Base-by-base conservation (phyloP, 1,140 invertebrate genomes). In the Pseudoatta argentina region DNA sequence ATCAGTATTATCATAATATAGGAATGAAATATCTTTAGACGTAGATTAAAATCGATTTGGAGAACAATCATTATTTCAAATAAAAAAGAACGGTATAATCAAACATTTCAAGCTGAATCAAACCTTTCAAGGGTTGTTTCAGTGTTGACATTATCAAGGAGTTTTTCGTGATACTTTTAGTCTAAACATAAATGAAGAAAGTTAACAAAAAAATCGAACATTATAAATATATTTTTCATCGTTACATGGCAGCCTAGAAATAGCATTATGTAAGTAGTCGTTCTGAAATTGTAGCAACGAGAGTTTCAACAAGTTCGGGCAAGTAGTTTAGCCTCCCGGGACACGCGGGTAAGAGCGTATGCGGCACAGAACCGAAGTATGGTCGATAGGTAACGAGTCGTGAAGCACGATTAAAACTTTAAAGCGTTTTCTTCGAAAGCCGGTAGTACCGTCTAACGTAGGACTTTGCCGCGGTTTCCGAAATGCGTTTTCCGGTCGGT, bases 331-430 rank as follows among this genome's bases (percentile, higher is more conserved):
- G 75, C 82, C 72, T 86, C 72, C 61, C 75, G 81, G 64, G 72
- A 85, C 67, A 81, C 72, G 75, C 73, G 86, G 79, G 82, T 55
- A 34, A 85, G 83, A 87, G 66, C 86, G 82, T 88, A 88, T 79
- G 77, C 66, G 79, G 48, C 73, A 85, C 76, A 78, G 82, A 85
- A 83, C 75, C 86, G 71, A 87, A 86, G 83, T 76, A 87, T 85
- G 85, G 69, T 85, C 86, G 88, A 89, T 86, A 83, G 77, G 82
- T 91, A 92, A 92, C 87, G 91, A 91, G 87, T 86, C 86, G 85
- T 89, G 89, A 88, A 90, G 78, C 87, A 66, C 87, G 88, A 92
- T 91, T 92, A 90, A 92, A 90, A 92, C 78, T 92, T 91, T 90
- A 83, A 86, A 88, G 78, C 86, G 72, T 85, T 86, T 91, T 76